Evolutionary conservation across 2,888 invertebrate genomes (phyloP).

Genomic region (Acleris laterana): DNA sequence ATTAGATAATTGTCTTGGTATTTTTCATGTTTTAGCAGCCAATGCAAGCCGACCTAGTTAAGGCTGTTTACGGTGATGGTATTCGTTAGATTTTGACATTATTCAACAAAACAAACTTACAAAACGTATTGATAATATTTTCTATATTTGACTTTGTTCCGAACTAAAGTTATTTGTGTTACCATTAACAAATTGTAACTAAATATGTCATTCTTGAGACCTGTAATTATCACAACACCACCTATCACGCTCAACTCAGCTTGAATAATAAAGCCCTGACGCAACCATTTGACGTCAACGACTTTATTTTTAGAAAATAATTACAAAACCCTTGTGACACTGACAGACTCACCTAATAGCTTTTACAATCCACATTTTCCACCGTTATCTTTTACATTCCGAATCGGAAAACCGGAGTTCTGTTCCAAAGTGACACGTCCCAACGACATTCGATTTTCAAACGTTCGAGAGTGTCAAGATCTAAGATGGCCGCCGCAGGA

Average conservation of each 20-base stretch:
- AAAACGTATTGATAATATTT: too few relatives aligned
- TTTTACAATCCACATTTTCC: conserved; percentile 21
- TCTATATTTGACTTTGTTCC: too few relatives aligned
- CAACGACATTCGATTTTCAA: conserved; percentile 72
- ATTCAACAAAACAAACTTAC: too few relatives aligned
- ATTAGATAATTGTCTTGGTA: too few relatives aligned
- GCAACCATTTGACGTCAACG: conserved; percentile 18
- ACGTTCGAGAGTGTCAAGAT: conserved; percentile 69
- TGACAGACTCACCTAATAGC: conserved; percentile 30
- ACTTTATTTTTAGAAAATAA: conserved; percentile 25
- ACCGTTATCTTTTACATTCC: conserved; percentile 40
- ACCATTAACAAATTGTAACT: background rate
- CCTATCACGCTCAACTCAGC: background rate
- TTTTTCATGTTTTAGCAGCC: too few relatives aligned
- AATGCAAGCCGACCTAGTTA: too few relatives aligned
- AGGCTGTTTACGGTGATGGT: too few relatives aligned
- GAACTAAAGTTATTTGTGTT: background rate
- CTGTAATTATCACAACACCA: background rate
- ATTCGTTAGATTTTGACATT: too few relatives aligned
- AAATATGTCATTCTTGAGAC: background rate
- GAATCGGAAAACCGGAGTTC: conserved; percentile 44
- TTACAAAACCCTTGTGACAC: conserved; percentile 25
- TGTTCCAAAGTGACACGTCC: conserved; percentile 61
- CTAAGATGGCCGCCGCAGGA: conserved; percentile 64
- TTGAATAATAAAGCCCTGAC: conserved; percentile 28